A percentile compares a stretch with the other conserved stretches of the same genome.
These are phyloP conservation scores for Ormyrus rosae DNA, from an alignment of 2,888 invertebrate genomes.

Conservation along the genomic window DNA sequence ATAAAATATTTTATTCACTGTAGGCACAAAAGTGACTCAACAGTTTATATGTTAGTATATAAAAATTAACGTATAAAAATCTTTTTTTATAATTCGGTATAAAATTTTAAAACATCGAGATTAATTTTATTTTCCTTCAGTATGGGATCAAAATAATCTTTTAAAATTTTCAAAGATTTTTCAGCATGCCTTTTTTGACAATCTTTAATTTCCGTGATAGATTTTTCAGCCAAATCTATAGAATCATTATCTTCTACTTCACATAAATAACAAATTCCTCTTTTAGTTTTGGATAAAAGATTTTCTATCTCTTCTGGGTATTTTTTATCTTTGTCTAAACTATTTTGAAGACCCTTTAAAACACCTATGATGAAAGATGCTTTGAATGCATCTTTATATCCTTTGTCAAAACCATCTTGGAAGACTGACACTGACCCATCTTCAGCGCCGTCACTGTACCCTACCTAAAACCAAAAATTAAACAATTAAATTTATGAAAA, in stretches of 20 bases:
- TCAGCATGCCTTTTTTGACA: slow-evolving; percentile 67
- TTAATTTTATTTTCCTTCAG: slow-evolving; percentile 58
- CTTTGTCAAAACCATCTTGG: slow-evolving; percentile 84
- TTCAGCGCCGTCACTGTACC: slow-evolving; percentile 83
- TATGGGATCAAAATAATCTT: slow-evolving; percentile 66
- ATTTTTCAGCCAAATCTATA: slow-evolving; percentile 52
- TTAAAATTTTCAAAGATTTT: slow-evolving; percentile 63
- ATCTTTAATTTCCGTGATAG: slow-evolving; percentile 63
- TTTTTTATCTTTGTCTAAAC: slow-evolving; percentile 58
- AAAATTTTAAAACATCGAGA: slow-evolving; percentile 24
- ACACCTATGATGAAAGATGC: slow-evolving; percentile 80
- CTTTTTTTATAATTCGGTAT: slow-evolving; percentile 19
- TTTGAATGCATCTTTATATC: slow-evolving; percentile 82
- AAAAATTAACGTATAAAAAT: slow-evolving; percentile 15
- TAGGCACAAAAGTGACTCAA: too few species aligned
- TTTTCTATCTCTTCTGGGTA: slow-evolving; percentile 63
- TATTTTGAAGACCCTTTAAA: slow-evolving; percentile 72
- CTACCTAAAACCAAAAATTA: slow-evolving; percentile 76
- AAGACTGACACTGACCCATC: slow-evolving; percentile 81
- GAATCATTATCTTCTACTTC: slow-evolving; percentile 54
- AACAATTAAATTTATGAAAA: not conserved
- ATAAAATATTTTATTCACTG: too few species aligned
- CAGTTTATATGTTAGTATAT: not conserved
- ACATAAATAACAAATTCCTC: slow-evolving; percentile 69
- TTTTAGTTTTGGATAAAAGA: slow-evolving; percentile 65